Percentiles rank a stretch among this genome's conserved stretches.
These are phyloP conservation scores for Agrypnus murinus DNA, from an alignment of 2,888 invertebrate species.

Conservation along the genomic window DNA sequence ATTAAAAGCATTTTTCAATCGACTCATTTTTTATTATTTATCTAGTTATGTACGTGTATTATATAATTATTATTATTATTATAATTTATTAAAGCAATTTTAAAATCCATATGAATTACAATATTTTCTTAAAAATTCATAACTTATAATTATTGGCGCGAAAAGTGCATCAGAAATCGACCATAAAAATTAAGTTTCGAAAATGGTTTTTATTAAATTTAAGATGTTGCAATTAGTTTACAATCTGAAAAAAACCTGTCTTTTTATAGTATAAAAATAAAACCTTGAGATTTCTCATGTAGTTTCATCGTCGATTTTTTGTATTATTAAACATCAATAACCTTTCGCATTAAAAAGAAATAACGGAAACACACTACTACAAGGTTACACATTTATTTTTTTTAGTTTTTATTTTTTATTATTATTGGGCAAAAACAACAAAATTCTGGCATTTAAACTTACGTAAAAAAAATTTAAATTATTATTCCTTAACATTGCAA, in stretches of 20 bases:
- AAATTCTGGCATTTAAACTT: conserved; percentile 8
- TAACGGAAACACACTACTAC: neutral
- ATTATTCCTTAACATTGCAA: neutral
- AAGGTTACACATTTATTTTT: conserved; percentile 2
- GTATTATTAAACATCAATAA: neutral
- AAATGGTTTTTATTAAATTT: neutral
- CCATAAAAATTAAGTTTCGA: too few relatives aligned
- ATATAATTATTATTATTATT: too few relatives aligned
- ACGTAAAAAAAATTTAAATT: neutral
- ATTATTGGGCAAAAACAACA: neutral
- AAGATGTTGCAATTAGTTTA: conserved; percentile 8
- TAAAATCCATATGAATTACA: too few relatives aligned
- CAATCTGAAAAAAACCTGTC: neutral
- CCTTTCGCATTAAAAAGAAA: conserved; percentile 8
- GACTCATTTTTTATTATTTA: too few relatives aligned
- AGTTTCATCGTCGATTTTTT: neutral
- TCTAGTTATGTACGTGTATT: too few relatives aligned
- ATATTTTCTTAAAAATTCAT: too few relatives aligned
- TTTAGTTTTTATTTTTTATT: too few relatives aligned
- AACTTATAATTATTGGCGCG: too few relatives aligned
- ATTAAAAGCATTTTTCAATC: too few relatives aligned
- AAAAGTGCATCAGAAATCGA: too few relatives aligned
- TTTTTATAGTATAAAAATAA: neutral
- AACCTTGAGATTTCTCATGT: conserved; percentile 7
- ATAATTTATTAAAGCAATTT: too few relatives aligned